phyloP scores from a whole-genome alignment of 2,113 vertebrate genomes.

The Antechinus stuartii region DNA sequence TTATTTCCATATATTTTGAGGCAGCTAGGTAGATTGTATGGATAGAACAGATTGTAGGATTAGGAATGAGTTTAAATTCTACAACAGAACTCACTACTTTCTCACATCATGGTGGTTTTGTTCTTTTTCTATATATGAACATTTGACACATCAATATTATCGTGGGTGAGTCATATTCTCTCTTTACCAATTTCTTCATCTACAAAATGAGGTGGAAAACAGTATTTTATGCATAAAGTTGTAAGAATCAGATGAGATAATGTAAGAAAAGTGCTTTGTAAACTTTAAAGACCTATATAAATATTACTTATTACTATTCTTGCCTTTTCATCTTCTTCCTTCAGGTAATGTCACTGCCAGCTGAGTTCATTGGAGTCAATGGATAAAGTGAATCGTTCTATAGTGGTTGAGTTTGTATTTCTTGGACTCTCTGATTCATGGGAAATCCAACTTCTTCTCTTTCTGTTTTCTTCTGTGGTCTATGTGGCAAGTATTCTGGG shows the following conservation, averaged over 20 bases:
- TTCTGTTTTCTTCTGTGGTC: slow-evolving; percentile 43
- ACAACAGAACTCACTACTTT: background rate
- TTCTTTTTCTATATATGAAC: background rate
- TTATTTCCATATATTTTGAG: background rate
- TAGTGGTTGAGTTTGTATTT: slow-evolving; percentile 65
- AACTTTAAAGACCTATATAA: background rate
- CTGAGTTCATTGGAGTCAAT: slow-evolving; percentile 1
- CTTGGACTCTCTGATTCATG: slow-evolving; percentile 58
- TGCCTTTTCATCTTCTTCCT: background rate
- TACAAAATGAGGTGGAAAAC: background rate
- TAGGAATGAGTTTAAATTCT: background rate
- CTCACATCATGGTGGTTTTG: background rate
- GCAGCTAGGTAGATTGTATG: background rate
- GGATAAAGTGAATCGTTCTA: slow-evolving; percentile 48
- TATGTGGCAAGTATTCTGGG: slow-evolving; percentile 55
- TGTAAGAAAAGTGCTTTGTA: too few relatives aligned
- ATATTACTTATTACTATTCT: background rate
- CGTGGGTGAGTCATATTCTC: background rate
- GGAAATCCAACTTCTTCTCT: slow-evolving; percentile 57
- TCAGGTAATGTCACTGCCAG: background rate
- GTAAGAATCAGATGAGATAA: too few relatives aligned
- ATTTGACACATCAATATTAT: background rate
- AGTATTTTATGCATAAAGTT: background rate
- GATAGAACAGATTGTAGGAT: background rate
- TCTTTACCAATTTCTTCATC: background rate